Evolutionary conservation across 2,797 vertebrate species (phyloP).

Genomic region (Poliocrania exsul): DNA sequence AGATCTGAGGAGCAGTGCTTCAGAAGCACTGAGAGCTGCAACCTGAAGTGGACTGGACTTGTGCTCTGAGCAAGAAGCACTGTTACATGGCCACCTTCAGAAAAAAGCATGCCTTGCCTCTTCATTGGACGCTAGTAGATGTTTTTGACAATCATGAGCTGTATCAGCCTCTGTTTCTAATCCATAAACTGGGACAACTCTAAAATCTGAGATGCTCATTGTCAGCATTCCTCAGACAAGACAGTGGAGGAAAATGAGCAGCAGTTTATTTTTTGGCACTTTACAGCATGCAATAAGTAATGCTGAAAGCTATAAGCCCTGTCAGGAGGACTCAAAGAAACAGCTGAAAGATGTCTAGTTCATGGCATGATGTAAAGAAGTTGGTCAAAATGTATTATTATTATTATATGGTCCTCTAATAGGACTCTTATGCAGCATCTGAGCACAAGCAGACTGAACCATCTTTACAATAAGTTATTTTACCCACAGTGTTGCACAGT

Average conservation of each 20-base stretch:
- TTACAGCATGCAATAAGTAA: not conserved
- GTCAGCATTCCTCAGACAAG: not conserved
- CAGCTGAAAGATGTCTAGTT: not conserved
- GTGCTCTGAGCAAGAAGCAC: not conserved
- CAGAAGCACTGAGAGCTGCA: not conserved
- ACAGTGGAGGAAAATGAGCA: not conserved
- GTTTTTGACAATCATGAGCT: not conserved
- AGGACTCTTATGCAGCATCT: not conserved
- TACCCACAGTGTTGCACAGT: not conserved
- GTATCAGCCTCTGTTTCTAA: not conserved
- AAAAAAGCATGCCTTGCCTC: not conserved
- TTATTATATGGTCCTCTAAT: not conserved
- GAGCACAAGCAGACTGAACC: not conserved
- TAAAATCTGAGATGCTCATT: not conserved
- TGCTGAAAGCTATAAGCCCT: not conserved
- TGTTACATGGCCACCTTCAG: not conserved
- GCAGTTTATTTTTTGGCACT: not conserved
- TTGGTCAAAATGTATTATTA: not conserved
- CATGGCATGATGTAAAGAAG: not conserved
- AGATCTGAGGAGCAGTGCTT: not conserved
- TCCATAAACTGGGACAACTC: not conserved
- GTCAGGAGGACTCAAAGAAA: not conserved
- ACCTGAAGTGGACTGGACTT: not conserved
- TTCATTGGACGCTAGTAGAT: not conserved
- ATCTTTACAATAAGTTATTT: not conserved